These are phyloP conservation scores for Diachasma alloeum DNA, from an alignment of 1,140 invertebrate genomes.

Conservation along the genomic window DNA sequence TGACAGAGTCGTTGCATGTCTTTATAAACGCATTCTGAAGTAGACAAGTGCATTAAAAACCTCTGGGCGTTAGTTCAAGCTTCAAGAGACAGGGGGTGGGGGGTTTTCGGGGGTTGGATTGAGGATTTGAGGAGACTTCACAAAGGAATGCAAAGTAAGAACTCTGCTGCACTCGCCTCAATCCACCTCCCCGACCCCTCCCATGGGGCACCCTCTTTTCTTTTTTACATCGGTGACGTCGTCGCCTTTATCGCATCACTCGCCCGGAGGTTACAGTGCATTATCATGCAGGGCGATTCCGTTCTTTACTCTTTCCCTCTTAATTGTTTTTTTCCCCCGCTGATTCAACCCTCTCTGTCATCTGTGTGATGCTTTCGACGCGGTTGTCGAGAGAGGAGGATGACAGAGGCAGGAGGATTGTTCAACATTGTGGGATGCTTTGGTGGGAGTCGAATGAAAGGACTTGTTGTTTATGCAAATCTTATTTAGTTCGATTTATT, in stretches of 20 bases:
- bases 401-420: background rate
- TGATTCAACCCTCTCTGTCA: background rate
- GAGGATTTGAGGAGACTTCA: conserved; percentile 52
- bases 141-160: conserved; percentile 67
- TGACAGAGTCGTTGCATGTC: conserved; percentile 55
- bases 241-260: conserved; percentile 50
- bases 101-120: conserved; percentile 30
- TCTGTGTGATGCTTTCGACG: conserved; percentile 8
- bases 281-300: conserved; percentile 60
- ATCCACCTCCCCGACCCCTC: background rate
- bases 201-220: conserved; percentile 18
- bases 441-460: background rate
- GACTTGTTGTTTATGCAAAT: too few relatives aligned
- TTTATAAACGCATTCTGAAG: conserved; percentile 63
- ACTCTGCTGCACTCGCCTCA: conserved; percentile 41
- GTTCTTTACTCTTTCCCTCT: conserved; percentile 35
- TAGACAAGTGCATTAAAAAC: conserved; percentile 66
- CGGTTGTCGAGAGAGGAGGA: background rate
- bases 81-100: conserved; percentile 49
- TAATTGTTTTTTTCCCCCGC: conserved; percentile 52
- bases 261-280: conserved; percentile 53
- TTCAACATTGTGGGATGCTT: background rate
- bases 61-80: conserved; percentile 62
- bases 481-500: too few relatives aligned
- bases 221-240: conserved; percentile 44